phyloP scores from a whole-genome alignment of 2,797 vertebrate species.

The Meda fulgida region DNA sequence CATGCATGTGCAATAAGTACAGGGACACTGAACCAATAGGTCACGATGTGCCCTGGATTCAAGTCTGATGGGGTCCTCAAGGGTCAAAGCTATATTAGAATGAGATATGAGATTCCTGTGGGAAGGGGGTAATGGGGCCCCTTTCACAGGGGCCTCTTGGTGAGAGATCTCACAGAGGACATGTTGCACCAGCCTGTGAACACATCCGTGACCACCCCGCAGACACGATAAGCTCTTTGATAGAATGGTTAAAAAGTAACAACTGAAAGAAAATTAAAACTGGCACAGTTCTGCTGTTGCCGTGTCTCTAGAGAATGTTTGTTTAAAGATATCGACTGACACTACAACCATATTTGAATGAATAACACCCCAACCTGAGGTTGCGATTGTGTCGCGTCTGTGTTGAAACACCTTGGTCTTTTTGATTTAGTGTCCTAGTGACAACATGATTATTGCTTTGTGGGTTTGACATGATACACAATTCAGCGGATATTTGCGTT shows the following conservation, averaged over 20 bases:
- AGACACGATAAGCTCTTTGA: constrained; percentile 18
- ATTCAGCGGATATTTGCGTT: not conserved
- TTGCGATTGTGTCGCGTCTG: not conserved
- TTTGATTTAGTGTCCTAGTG: constrained; percentile 6
- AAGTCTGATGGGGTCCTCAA: constrained; percentile 3
- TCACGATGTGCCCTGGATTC: not conserved
- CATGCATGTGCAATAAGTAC: not conserved
- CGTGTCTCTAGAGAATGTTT: constrained; percentile 33
- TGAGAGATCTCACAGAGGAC: constrained; percentile 12
- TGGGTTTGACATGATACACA: not conserved
- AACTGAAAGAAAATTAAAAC: constrained; percentile 48
- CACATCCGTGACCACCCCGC: not conserved
- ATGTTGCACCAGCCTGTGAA: constrained; percentile 26
- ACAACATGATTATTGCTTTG: constrained; percentile 12
- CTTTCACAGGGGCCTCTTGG: not conserved
- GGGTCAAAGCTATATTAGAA: constrained; percentile 12
- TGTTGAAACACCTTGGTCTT: constrained; percentile 25
- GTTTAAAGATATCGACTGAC: constrained; percentile 42
- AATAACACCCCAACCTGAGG: constrained; percentile 22
- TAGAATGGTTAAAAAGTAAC: constrained; percentile 51
- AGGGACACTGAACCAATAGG: not conserved
- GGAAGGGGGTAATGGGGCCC: not conserved
- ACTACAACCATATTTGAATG: constrained; percentile 16
- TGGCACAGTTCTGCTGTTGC: constrained; percentile 18
- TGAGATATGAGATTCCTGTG: constrained; percentile 4